A percentile compares a stretch with the other conserved stretches of the same genome.
Conservation (phyloP, 2,797 vertebrate species). For the Perodicticus potto region DNA sequence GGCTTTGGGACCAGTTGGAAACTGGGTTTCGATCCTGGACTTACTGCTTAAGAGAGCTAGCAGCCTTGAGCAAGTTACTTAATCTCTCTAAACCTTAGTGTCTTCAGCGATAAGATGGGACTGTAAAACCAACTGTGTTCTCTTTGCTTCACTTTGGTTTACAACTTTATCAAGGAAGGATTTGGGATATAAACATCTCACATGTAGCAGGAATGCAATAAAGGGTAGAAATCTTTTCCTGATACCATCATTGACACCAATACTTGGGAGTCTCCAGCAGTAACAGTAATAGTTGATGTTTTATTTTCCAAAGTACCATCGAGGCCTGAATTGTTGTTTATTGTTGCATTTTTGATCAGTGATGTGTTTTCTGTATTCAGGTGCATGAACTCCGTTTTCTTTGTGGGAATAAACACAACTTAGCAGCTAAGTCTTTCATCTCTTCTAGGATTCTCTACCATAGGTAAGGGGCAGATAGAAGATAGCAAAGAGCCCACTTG, state of each 20-base stretch:
- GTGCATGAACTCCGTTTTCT: not conserved
- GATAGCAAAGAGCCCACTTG: not conserved
- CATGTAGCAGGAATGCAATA: not conserved
- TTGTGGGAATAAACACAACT: not conserved
- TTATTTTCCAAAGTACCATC: conserved; percentile 6
- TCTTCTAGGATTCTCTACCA: not conserved
- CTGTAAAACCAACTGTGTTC: not conserved
- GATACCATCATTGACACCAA: not conserved
- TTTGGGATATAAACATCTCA: not conserved
- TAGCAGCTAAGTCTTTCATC: not conserved
- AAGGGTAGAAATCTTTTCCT: not conserved
- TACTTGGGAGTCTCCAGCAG: not conserved
- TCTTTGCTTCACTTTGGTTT: not conserved
- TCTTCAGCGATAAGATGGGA: not conserved
- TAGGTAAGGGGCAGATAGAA: not conserved
- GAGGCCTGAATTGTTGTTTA: not conserved
- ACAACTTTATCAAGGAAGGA: not conserved
- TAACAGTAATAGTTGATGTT: not conserved
- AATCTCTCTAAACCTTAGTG: not conserved
- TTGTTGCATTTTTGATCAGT: conserved; percentile 14
- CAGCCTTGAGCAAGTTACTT: not conserved
- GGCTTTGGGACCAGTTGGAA: not conserved
- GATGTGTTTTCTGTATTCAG: not conserved
- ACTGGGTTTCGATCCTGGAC: not conserved
- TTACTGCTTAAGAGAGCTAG: not conserved